Conservation (phyloP, 2,113 vertebrate species). For the Vireo altiloquus region DNA sequence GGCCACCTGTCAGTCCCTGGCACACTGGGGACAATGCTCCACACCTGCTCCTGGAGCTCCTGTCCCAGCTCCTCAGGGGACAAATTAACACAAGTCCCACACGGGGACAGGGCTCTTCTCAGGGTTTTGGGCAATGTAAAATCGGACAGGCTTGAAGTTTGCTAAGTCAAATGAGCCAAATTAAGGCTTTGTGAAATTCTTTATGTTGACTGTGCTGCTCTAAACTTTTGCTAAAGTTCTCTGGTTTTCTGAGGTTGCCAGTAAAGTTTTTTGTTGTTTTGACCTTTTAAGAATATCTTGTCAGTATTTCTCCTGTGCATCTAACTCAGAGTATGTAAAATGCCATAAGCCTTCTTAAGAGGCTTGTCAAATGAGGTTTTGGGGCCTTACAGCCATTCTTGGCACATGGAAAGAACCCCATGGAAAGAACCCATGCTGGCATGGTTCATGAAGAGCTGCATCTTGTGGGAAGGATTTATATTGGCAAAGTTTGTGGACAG, state of each 20-base stretch:
- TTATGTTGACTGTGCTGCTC: not conserved
- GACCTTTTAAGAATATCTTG: not conserved
- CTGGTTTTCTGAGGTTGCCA: not conserved
- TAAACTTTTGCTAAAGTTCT: not conserved
- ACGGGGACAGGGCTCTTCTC: not conserved
- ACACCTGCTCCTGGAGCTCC: not conserved
- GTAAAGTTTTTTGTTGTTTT: not conserved
- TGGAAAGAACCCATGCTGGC: not conserved
- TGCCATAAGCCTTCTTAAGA: not conserved
- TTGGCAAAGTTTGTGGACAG: not conserved
- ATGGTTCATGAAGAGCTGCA: not conserved
- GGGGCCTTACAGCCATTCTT: not conserved
- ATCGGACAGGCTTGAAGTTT: not conserved
- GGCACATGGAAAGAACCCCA: not conserved
- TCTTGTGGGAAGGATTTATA: accelerated
- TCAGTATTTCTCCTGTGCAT: not conserved
- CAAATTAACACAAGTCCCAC: not conserved
- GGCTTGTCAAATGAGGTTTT: not conserved
- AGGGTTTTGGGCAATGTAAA: not conserved
- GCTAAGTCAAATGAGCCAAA: accelerated
- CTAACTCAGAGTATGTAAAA: not conserved
- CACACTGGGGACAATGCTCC: accelerated
- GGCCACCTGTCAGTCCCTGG: not conserved
- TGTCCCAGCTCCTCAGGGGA: not conserved
- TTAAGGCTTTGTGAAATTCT: not conserved